Evolutionary conservation across 2,888 invertebrate species (phyloP).

Genomic region (Drosophila pegasa): DNA sequence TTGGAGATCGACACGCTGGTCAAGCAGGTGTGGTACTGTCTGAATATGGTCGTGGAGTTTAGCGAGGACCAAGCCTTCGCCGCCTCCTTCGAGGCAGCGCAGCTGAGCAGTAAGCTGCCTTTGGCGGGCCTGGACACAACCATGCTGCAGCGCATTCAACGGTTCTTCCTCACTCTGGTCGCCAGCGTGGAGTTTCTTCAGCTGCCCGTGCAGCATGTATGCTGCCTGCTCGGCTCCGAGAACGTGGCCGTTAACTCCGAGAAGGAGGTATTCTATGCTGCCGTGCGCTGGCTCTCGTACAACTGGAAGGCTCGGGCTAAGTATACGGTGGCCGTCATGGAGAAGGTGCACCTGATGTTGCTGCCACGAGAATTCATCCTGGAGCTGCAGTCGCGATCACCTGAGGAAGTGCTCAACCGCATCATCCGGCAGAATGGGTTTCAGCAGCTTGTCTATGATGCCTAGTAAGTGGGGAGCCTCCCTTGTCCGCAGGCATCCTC

Average conservation of each 20-base stretch:
- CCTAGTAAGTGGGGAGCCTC: not conserved
- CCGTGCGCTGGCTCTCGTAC: constrained; percentile 52
- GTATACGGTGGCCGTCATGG: constrained; percentile 19
- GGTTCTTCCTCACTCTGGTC: constrained; percentile 49
- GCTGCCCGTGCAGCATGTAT: constrained; percentile 14
- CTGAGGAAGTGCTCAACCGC: constrained; percentile 7
- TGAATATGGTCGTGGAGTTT: constrained; percentile 21
- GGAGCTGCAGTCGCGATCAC: not conserved
- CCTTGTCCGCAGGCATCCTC: not conserved
- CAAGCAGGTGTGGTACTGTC: constrained; percentile 36
- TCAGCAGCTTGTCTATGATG: not conserved
- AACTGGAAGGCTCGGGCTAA: constrained; percentile 35
- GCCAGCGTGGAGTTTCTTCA: constrained; percentile 44
- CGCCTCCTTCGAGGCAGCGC: constrained; percentile 14
- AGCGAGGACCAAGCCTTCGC: constrained; percentile 43
- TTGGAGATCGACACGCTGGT: constrained; percentile 23
- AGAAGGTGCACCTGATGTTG: constrained; percentile 17
- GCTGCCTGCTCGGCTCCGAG: constrained; percentile 32
- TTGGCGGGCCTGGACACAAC: constrained; percentile 12
- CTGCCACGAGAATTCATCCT: constrained; percentile 26
- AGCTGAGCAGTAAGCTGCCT: not conserved
- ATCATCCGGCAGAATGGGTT: constrained; percentile 19
- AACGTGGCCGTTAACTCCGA: constrained; percentile 46
- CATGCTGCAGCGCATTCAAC: constrained; percentile 39
- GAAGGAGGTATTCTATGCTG: constrained; percentile 50